Evolutionary conservation across 2,888 invertebrate species (phyloP).

Genomic region (Cryptosula pallasiana): DNA sequence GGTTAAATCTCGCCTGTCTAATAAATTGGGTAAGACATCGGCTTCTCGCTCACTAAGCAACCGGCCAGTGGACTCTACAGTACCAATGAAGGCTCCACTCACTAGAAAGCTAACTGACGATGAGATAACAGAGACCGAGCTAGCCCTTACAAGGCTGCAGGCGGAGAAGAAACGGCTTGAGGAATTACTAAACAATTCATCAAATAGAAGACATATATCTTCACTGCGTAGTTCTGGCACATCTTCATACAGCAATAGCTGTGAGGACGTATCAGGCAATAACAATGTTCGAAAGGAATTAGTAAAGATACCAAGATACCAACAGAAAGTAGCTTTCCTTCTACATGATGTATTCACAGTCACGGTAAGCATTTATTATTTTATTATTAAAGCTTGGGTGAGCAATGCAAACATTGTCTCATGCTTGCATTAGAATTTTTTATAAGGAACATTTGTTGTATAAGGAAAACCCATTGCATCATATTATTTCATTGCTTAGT

Average conservation of each 20-base stretch:
- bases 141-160: constrained; percentile 8
- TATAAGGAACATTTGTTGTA: constrained; percentile 6
- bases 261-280: constrained; percentile 12
- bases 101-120: constrained; percentile 14
- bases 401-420: no score
- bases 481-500: neutral
- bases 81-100: neutral
- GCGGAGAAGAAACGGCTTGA: constrained; percentile 8
- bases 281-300: neutral
- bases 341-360: constrained; percentile 2
- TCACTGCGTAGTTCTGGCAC: neutral
- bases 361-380: neutral
- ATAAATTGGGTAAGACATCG: neutral
- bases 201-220: neutral
- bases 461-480: constrained; percentile 19
- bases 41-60: neutral
- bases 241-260: constrained; percentile 9
- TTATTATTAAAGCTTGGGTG: neutral
- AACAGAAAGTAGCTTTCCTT: constrained; percentile 19
- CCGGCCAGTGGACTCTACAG: neutral
- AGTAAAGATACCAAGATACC: constrained; percentile 4
- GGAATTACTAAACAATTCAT: neutral
- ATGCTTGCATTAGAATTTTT: neutral
- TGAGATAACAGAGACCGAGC: constrained; percentile 16
- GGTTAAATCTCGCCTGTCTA: constrained; percentile 9